Evolutionary conservation across 2,888 invertebrate genomes (phyloP), one percentile per base, ranked within the genome.

Genomic region (Apotomis capreana): DNA sequence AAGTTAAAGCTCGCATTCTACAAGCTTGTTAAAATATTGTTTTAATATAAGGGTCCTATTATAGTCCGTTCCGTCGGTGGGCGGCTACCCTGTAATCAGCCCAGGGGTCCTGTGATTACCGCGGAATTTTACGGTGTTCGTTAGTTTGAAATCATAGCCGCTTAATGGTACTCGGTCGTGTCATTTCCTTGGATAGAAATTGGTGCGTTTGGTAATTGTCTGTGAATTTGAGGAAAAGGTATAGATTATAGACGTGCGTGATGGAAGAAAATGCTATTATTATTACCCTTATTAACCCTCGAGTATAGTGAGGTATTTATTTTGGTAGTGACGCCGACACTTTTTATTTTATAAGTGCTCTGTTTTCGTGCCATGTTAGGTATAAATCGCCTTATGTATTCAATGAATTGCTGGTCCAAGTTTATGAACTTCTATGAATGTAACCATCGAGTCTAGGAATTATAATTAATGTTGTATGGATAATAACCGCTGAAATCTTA

Each of bases 31-130:
- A 65, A 40, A 55, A 52, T 63, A 64, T 65, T 57, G 64, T 65
- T 57, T 36, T 8, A n/a, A n/a, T n/a, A n/a, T n/a, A 65, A 44
- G 57, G 65, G 55, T 57, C 65, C 46, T 58, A 58, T 58, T 58
- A 36, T 58, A 12, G 10, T 6, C 9, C 9, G 9, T n/a, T 52
- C 9, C 40, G 51, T 9, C 64, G 57, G 65, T 76, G 75, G 76
- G 76, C 76, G 76, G 76, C 64, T 73, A 76, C 75, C 75, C 76
- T 75, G 60, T 75, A 76, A 76, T 76, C 74, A 69, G 61, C 58
- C 58, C n/a, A 4, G 40, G 58, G 60, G 68, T 63, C 26, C 74
- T 51, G 70, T 75, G 69, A 76, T 76, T 76, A 76, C 69, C 55
- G 70, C 51, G 46, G 74, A 70, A 72, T 76, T 74, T 76, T 75